Base-by-base conservation (phyloP, 1,140 invertebrate genomes). In the Palaemon carinicauda region DNA sequence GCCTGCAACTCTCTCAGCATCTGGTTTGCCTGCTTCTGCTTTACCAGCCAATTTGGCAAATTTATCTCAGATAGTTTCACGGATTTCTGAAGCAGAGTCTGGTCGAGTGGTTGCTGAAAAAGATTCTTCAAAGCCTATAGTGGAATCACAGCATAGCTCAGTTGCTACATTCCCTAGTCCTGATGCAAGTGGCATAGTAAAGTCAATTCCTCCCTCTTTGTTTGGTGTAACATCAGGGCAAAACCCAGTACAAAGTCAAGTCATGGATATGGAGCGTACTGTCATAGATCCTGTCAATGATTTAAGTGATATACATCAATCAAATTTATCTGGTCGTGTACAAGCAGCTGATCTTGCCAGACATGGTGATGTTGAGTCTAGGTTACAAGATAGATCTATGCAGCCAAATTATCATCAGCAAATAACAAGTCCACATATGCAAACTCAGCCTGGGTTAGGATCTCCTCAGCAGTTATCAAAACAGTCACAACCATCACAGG, bases 31-130 rank as follows among this genome's bases (percentile, higher is more conserved):
- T 41, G 41, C 41, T 41, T 85, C 84, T 41, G 84, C 84, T 50
- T 53, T 90, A 75, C 89, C 93, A 50, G 91, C 93, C 24, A 93
- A 92, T 91, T 90, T 94, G 82, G 91, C 92, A 14, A 93, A 92
- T 90, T 91, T 94, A 56, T 93, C 93, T n/a, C 93, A 94, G 90
- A 93, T 94, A 90, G 91, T 94, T 31, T 93, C 94, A 82, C 90
- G 93, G 51, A 94, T 93, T 89, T 91, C 91, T 21, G 92, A 93
- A 88, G 93, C 93, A 41, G 93, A 94, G 88, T 93, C 90, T 87
- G 93, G 91, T 90, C 80, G 87, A 73, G 51, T 73, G 29, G 53
- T 52, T 88, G 15, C 77, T 29, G 80, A 86, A 17, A 75, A 84
- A 31, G 82, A 89, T n/a, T 75, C 80, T 51, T 31, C 56, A 52